Evolutionary conservation across 2,797 vertebrate genomes (phyloP), one percentile per base, ranked within the genome.

Genomic region (Melanotaenia trifasciata): DNA sequence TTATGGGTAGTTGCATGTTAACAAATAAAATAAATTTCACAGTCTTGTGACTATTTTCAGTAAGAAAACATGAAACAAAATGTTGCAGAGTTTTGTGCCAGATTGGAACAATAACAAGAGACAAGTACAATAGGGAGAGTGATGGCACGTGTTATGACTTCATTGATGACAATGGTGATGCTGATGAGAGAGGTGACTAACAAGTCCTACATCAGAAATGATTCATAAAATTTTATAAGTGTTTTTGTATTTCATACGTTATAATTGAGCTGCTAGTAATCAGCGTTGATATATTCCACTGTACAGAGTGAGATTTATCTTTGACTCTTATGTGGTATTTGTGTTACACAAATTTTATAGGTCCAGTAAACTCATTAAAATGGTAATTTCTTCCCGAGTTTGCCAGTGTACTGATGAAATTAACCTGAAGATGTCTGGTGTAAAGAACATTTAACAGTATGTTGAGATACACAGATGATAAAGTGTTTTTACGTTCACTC

Each of bases 21-120:
- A 36, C 35, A 0, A 58, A 38, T 20, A n/a, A 33, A 26, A 18
- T 16, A 2, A 13, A 71, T 53, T 57, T 32, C 3, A 18, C 54
- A 16, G 40, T 20, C 40, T 9, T 5, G 20, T 47, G 36, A 30
- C 43, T 58, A 43, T 20, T 26, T 54, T 33, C 14, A 2, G 50
- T 56, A 4, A 14, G 53, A 58, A 6, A 64, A 66, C 18, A 66
- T 45, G 32, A 70, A 40, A 30, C 57, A 35, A 45, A 50, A 68
- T 35, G 1, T 35, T 47, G 22, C 51, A 50, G 74, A 35, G 5
- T 8, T 53, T 59, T 60, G 43, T 72, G 28, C 16, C 53, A 30
- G 35, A 60, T 24, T 13, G 5, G 0, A 58, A 14, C 58, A 33
- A 32, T 16, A 22, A 13, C 3, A n/a, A 33, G 30, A 22, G 22